Evolutionary conservation across 2,888 invertebrate species (phyloP).

Genomic region (Hirtodrosophila duncani): DNA sequence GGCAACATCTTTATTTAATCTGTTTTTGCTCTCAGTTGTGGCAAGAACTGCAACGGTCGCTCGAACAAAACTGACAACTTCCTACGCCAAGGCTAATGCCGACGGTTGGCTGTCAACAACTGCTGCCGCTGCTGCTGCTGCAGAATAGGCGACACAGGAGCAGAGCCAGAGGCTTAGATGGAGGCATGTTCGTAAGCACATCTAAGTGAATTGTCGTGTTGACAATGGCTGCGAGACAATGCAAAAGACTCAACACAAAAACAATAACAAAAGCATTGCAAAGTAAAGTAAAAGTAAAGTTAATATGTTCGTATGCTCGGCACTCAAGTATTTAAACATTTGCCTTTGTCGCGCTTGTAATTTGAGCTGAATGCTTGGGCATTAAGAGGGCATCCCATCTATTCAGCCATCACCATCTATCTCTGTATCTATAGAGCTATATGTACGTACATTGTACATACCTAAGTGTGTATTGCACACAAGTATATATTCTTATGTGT

Average conservation of each 20-base stretch:
- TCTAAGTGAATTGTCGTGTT: constrained; percentile 71
- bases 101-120: constrained; percentile 1
- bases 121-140: constrained; percentile 12
- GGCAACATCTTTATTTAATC: no score
- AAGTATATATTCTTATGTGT: no score
- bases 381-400: constrained; percentile 43
- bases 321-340: constrained; percentile 74
- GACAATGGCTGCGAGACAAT: constrained; percentile 41
- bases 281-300: constrained; percentile 51
- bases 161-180: no score
- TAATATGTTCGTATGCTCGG: constrained; percentile 58
- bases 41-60: constrained; percentile 5
- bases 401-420: constrained; percentile 22
- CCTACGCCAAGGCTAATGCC: no score
- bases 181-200: constrained; percentile 28
- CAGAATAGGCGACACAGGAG: no score
- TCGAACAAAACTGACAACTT: constrained; percentile 13
- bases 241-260: constrained; percentile 7
- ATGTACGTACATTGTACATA: constrained; percentile 4
- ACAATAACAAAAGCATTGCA: constrained; percentile 14
- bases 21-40: no score
- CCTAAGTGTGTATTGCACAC: not conserved
- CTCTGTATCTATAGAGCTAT: constrained; percentile 7
- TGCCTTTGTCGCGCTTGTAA: constrained; percentile 64
- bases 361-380: constrained; percentile 60